phyloP scores from a whole-genome alignment of 1,140 invertebrate species.

The Atta colombica region DNA sequence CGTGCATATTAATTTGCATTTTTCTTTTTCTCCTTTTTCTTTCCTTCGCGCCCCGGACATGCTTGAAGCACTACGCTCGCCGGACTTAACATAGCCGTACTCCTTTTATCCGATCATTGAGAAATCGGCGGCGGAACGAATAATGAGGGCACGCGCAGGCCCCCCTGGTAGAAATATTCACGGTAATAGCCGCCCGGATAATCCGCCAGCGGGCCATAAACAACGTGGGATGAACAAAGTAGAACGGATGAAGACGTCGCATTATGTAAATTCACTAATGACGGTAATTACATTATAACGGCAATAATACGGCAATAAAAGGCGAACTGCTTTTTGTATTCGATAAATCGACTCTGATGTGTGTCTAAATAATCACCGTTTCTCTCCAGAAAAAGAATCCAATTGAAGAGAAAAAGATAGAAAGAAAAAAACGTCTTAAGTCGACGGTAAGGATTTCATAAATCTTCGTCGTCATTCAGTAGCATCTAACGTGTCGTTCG shows the following conservation, averaged over 20 bases:
- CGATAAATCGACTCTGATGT: background rate
- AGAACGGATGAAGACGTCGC: constrained; percentile 49
- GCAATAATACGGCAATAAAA: constrained; percentile 5
- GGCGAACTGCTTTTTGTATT: too few relatives aligned
- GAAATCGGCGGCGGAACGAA: constrained; percentile 50
- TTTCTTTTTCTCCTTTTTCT: background rate
- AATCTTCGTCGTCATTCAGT: constrained; percentile 24
- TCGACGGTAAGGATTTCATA: constrained; percentile 11
- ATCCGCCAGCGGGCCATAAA: constrained; percentile 17
- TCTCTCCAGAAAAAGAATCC: background rate
- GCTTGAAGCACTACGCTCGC: constrained; percentile 12
- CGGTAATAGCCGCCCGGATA: constrained; percentile 17
- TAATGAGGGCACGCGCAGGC: constrained; percentile 30
- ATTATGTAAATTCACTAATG: constrained; percentile 55
- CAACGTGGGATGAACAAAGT: constrained; percentile 54
- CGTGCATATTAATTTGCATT: constrained; percentile 44
- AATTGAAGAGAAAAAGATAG: background rate
- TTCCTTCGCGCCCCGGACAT: constrained; percentile 10
- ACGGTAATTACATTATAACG: constrained; percentile 27
- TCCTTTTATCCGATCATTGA: constrained; percentile 43
- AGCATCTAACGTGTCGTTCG: background rate
- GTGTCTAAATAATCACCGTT: constrained; percentile 1
- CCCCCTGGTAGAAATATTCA: constrained; percentile 17
- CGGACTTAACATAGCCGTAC: background rate
- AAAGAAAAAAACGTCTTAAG: background rate